Evolutionary conservation across 2,888 invertebrate species (phyloP).

Genomic region (Seladonia tumulorum): DNA sequence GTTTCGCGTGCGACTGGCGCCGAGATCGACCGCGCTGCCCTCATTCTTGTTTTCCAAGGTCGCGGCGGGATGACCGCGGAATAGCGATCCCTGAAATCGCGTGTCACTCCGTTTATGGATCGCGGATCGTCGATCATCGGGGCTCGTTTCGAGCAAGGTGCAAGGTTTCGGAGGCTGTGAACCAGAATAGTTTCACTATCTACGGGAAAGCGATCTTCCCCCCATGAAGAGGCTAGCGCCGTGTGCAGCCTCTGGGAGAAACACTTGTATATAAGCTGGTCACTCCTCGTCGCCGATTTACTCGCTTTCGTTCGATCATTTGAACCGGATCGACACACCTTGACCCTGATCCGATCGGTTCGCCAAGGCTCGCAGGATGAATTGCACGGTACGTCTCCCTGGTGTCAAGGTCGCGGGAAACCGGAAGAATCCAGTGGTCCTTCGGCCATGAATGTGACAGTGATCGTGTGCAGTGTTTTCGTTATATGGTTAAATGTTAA

Average conservation of each 20-base stretch:
- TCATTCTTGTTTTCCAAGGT: slow-evolving; percentile 24
- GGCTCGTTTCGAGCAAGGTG: neutral
- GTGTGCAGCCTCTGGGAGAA: slow-evolving; percentile 36
- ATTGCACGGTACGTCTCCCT: slow-evolving; percentile 75
- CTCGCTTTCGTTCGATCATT: slow-evolving; percentile 28
- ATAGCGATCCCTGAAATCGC: neutral
- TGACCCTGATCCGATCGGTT: neutral
- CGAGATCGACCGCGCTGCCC: neutral
- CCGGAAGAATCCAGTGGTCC: neutral
- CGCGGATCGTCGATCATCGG: neutral
- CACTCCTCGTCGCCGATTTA: slow-evolving; percentile 54
- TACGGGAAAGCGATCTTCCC: slow-evolving; percentile 63
- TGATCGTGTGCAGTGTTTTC: slow-evolving; percentile 3
- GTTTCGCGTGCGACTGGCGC: slow-evolving; percentile 28
- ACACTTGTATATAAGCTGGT: slow-evolving; percentile 63
- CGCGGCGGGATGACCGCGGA: neutral
- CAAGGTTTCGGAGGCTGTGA: neutral
- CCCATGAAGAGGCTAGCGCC: slow-evolving; percentile 37
- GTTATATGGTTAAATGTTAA: neutral
- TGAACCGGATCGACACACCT: neutral
- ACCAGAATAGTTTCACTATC: slow-evolving; percentile 65
- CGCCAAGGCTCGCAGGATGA: slow-evolving; percentile 64
- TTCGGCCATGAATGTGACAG: neutral
- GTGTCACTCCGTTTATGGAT: slow-evolving; percentile 25
- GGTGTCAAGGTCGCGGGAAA: neutral